Evolutionary conservation across 2,797 vertebrate genomes (phyloP).

Genomic region (Xenentodon cancila): DNA sequence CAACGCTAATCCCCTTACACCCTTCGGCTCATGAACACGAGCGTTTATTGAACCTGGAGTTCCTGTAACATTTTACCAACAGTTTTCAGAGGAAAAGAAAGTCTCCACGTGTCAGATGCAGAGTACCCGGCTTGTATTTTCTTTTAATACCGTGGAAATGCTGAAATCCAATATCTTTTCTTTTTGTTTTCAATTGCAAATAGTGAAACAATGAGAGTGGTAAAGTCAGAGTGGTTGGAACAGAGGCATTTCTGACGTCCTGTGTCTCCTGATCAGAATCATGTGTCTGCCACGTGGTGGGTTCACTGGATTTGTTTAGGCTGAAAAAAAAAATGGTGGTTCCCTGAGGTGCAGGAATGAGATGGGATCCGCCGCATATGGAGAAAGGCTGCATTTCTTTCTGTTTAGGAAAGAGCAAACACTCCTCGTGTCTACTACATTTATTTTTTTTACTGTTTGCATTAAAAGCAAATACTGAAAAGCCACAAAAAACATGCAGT

Average conservation of each 20-base stretch:
- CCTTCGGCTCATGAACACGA: background rate
- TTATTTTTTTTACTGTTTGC: too few species aligned
- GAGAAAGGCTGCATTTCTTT: background rate
- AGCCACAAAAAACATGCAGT: background rate
- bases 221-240: constrained; percentile 33
- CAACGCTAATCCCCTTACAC: background rate
- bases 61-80: too few species aligned
- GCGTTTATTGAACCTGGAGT: background rate
- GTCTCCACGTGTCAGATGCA: too few species aligned
- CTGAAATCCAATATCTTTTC: background rate
- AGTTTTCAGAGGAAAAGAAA: too few species aligned
- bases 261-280: constrained; percentile 64
- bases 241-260: constrained; percentile 46
- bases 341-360: constrained; percentile 22
- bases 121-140: too few species aligned
- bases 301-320: constrained; percentile 34
- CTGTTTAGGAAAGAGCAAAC: background rate
- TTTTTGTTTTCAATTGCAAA: background rate
- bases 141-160: too few species aligned
- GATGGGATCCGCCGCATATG: background rate
- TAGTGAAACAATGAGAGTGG: background rate
- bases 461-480: too few species aligned
- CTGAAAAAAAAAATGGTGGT: constrained; percentile 8
- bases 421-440: too few species aligned
- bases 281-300: constrained; percentile 72